These are phyloP conservation scores for Thecophora atra DNA, from an alignment of 2,888 invertebrate genomes.

Conservation along the genomic window DNA sequence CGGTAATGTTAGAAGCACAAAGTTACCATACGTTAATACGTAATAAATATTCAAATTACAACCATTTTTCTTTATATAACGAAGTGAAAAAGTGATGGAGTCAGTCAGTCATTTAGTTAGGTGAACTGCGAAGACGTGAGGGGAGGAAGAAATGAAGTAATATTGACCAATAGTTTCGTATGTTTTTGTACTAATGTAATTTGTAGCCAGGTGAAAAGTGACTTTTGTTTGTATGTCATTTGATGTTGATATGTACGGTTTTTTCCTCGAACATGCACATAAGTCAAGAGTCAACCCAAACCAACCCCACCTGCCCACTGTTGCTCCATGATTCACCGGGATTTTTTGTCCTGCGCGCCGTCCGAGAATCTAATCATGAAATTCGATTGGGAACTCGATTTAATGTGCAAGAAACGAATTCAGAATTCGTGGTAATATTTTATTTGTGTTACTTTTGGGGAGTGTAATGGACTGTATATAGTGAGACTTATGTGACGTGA, in stretches of 20 bases:
- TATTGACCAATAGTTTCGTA: conserved; percentile 36
- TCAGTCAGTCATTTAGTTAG: background rate
- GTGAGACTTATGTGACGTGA: conserved; percentile 4
- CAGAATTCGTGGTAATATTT: background rate
- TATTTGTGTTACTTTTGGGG: background rate
- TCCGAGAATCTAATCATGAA: conserved; percentile 23
- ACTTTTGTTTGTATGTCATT: conserved; percentile 35
- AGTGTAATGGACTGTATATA: background rate
- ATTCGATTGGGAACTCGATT: conserved; percentile 30
- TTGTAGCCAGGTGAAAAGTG: conserved; percentile 33
- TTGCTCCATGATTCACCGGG: background rate
- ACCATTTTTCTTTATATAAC: conserved; percentile 39
- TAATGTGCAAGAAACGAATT: no score
- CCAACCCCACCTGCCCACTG: background rate
- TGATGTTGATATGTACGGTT: conserved; percentile 11
- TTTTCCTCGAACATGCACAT: conserved; percentile 30
- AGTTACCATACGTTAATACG: conserved; percentile 43
- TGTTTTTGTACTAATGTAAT: conserved; percentile 6
- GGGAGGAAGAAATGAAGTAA: conserved; percentile 13
- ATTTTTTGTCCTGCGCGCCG: conserved; percentile 6
- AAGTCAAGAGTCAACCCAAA: conserved; percentile 9
- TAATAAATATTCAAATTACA: conserved; percentile 50
- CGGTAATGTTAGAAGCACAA: conserved; percentile 1
- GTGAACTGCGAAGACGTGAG: background rate
- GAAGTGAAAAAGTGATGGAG: conserved; percentile 8